Base-by-base conservation (phyloP, 2,888 invertebrate genomes). In the Choristoneura rosaceana region DNA sequence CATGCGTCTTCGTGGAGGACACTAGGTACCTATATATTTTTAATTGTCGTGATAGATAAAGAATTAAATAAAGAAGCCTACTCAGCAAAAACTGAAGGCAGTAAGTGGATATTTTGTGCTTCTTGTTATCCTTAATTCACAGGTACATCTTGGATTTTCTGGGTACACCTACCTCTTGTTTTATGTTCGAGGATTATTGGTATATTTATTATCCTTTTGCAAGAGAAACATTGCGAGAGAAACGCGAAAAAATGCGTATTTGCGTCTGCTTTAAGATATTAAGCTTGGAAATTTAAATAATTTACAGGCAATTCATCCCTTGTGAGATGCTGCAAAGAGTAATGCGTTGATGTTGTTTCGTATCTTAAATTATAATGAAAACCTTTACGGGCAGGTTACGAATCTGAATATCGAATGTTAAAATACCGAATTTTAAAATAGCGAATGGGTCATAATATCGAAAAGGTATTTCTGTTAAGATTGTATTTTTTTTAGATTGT, bases 81-180 rank as follows among this genome's bases (percentile, higher is more conserved):
- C 43, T 10, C 58, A 41, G 38, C 43, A 59, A 69, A 68, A 43
- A 66, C 66, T 70, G 62, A 25, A 41, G 70, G 12, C 50, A 33
- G 60, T 74, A 75, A 75, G 69, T 75, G 66, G 74, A 68, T 74
- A 71, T 70, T 47, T 67, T 60, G 52, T 61, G 45, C 41, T 50
- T 69, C 71, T 71, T 67, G 74, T 74, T 74, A 74, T 69, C 62
- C 60, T 5, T 71, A 71, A 70, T 63, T 61, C 63, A 63, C 74
- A 59, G 55, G 52, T 66, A 47, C 71, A 74, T 50, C 62, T 69
- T n/a, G 58, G 66, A 61, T 43, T 65, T 61, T 25, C 69, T 15
- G 41, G 52, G 64, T 38, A 25, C 64, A 62, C 47, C 41, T 58
- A 25, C 25, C 38, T 38, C 52, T 52, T 52, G 17, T 17, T 52